phyloP scores from a whole-genome alignment of 2,797 vertebrate species.

The Acanthopagrus latus region DNA sequence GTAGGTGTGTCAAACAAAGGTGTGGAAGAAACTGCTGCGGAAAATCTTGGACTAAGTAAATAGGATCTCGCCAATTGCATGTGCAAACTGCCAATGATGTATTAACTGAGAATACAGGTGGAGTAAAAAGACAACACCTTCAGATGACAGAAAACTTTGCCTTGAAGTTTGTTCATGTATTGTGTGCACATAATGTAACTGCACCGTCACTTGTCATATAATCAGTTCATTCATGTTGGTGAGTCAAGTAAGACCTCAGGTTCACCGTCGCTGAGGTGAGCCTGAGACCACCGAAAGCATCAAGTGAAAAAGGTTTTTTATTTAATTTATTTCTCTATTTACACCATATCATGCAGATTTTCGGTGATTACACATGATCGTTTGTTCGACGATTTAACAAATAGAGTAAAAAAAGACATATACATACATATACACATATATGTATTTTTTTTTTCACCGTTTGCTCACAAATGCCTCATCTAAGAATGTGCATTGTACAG shows the following conservation, averaged over 20 bases:
- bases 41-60: fast-evolving
- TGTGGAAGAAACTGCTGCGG: fast-evolving
- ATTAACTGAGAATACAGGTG: neutral
- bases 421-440: slow-evolving; percentile 38
- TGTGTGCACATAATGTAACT: neutral
- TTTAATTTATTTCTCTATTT: slow-evolving; percentile 27
- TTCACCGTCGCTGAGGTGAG: neutral
- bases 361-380: neutral
- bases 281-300: neutral
- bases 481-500: slow-evolving; percentile 49
- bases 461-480: slow-evolving; percentile 40
- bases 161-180: too few species aligned
- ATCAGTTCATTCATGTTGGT: too few species aligned
- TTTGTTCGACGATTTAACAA: slow-evolving; percentile 41
- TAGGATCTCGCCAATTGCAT: neutral
- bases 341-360: slow-evolving; percentile 35
- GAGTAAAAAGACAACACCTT: neutral
- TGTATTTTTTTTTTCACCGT: slow-evolving; percentile 3
- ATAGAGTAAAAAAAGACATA: slow-evolving; percentile 36
- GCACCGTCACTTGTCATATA: too few species aligned
- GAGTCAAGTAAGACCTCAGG: too few species aligned
- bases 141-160: neutral
- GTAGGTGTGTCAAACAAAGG: slow-evolving; percentile 36
- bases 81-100: fast-evolving
- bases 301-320: slow-evolving; percentile 39